phyloP scores from a whole-genome alignment of 2,797 vertebrate species.

The Synaphobranchus kaupii region DNA sequence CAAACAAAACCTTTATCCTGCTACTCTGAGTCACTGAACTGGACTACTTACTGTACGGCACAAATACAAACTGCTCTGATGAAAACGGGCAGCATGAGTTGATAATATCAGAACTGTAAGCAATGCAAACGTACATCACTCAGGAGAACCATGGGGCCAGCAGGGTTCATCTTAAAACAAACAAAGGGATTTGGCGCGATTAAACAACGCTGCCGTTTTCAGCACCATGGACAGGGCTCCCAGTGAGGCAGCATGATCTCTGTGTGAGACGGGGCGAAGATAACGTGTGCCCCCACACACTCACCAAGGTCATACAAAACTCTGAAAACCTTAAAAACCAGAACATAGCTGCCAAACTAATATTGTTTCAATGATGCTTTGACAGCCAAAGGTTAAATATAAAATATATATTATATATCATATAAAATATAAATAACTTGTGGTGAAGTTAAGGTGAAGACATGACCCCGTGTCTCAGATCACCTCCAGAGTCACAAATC shows the following conservation, averaged over 20 bases:
- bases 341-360: neutral
- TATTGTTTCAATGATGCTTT: too few relatives aligned
- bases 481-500: neutral
- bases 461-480: too few relatives aligned
- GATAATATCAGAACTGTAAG: neutral
- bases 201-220: neutral
- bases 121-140: neutral
- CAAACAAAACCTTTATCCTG: neutral
- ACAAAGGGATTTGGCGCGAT: neutral
- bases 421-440: neutral
- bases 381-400: too few relatives aligned
- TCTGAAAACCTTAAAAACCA: neutral
- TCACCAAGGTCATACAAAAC: neutral
- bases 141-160: neutral
- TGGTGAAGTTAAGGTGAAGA: neutral
- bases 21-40: neutral
- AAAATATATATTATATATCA: too few relatives aligned
- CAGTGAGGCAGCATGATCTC: neutral
- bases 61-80: neutral
- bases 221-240: constrained; percentile 34
- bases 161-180: neutral
- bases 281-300: neutral
- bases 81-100: neutral
- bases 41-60: neutral
- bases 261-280: too few relatives aligned